A percentile compares a stretch with the other conserved stretches of the same genome.
phyloP scores from a whole-genome alignment of 2,888 invertebrate species.

The Phorcus lineatus region DNA sequence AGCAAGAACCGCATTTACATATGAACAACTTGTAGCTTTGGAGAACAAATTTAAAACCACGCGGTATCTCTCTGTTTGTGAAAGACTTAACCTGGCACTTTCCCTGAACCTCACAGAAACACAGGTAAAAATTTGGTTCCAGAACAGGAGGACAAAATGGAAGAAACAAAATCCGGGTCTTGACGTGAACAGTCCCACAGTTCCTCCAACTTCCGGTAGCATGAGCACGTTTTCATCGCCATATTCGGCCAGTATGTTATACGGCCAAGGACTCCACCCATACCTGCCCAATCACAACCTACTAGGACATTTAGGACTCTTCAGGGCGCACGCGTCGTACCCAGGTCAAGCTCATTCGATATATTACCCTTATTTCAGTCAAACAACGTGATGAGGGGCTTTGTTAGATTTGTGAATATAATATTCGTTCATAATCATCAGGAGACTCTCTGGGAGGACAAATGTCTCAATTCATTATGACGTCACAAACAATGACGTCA shows the following conservation, averaged over 20 bases:
- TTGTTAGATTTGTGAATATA: no score
- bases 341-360: constrained; percentile 59
- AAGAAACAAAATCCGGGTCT: constrained; percentile 99
- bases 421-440: no score
- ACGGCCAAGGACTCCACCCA: constrained; percentile 67
- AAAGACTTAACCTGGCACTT: constrained; percentile 94
- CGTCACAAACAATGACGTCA: not conserved
- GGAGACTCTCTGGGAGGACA: no score
- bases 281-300: constrained; percentile 63
- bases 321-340: constrained; percentile 63
- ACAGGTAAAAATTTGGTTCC: constrained; percentile 81
- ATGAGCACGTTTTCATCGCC: constrained; percentile 61
- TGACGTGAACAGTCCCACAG: constrained; percentile 83
- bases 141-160: constrained; percentile 97
- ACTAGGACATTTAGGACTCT: constrained; percentile 63
- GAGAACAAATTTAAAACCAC: constrained; percentile 98
- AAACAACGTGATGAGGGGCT: constrained; percentile 39
- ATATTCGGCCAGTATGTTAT: constrained; percentile 63
- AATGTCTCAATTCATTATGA: not conserved
- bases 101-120: constrained; percentile 97
- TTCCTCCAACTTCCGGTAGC: constrained; percentile 61
- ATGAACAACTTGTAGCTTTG: constrained; percentile 95
- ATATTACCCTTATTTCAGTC: constrained; percentile 49
- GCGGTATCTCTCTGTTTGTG: constrained; percentile 97
- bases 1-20: constrained; percentile 98